These are phyloP conservation scores for Paramacrobiotus metropolitanus DNA, from an alignment of 1,140 invertebrate genomes.

Conservation along the genomic window DNA sequence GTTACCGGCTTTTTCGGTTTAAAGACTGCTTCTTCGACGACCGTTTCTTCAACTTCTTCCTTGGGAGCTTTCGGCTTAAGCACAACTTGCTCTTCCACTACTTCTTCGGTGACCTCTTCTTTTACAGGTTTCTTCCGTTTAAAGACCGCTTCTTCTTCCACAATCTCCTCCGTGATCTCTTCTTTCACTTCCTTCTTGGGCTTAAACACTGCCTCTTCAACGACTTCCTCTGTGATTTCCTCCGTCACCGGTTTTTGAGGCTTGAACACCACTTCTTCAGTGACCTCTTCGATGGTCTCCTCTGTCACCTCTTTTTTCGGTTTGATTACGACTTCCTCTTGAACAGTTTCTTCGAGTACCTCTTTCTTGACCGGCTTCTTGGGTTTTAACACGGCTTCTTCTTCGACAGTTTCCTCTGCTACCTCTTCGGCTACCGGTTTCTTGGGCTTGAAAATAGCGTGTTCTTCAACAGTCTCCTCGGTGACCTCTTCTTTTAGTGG, in stretches of 20 bases:
- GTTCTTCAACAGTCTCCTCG: not conserved
- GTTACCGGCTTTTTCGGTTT: too few species aligned
- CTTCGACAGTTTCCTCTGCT: not conserved
- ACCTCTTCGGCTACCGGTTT: not conserved
- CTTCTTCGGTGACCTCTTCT: not conserved
- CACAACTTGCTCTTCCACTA: not conserved
- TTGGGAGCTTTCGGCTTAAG: not conserved
- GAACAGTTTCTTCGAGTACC: not conserved
- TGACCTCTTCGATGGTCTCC: not conserved
- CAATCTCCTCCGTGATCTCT: not conserved
- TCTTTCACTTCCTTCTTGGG: not conserved
- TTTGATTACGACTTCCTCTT: not conserved
- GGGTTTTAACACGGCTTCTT: not conserved
- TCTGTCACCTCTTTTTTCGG: not conserved
- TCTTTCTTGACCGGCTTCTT: not conserved
- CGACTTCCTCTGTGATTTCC: not conserved
- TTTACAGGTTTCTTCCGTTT: not conserved
- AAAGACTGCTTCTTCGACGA: not conserved
- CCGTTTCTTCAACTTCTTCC: not conserved
- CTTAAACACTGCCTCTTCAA: not conserved
- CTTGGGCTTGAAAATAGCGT: not conserved
- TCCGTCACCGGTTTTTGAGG: not conserved
- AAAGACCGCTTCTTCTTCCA: not conserved
- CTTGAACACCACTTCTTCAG: not conserved
- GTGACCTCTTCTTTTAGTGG: not conserved